Evolutionary conservation across 2,113 vertebrate species (phyloP), one percentile per base, ranked within the genome.

Genomic region (Trogon surrucura): DNA sequence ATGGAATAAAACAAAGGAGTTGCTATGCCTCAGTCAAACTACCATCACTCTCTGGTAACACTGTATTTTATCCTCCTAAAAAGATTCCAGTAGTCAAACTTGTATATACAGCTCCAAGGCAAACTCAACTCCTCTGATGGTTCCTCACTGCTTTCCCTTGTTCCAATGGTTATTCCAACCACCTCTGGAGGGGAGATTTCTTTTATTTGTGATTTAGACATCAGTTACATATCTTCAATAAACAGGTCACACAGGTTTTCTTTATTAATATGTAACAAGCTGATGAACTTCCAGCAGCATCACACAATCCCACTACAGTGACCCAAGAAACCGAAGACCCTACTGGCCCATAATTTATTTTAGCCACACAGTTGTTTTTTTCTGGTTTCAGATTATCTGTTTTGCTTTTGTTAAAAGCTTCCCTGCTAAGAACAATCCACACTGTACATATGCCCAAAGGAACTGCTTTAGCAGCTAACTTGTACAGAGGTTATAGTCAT

Each of bases 211-310:
- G 4, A 18, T 47, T 51, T 17, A 30, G 36, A 22, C 23, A 34
- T 12, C 16, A 66, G 5, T 47, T 16, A 7, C 1, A 0, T 5
- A 1, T 19, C 56, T 38, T 57, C 66, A 79, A 26, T 61, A 38
- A 27, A 16, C 7, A 34, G 71, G 17, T 53, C 15, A 5, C 56
- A 60, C 13, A 5, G 13, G 6, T 11, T 71, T 71, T 22, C 69
- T 32, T 13, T 9, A 18, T 36, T 32, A 36, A n/a, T 16, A 14
- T 3, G 2, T 14, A 73, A 48, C 38, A 48, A 34, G 30, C 51
- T 74, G 30, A 11, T 34, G 22, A 70, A 30, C 29, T 79, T 15
- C 71, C 60, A 69, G 54, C 72, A 54, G 38, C 57, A 41, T 18
- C 73, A 13, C 62, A 27, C 15, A 13, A 10, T 16, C 30, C 7